These are phyloP conservation scores for Cecidostiba fungosa DNA, from an alignment of 2,888 invertebrate species.

Conservation along the genomic window DNA sequence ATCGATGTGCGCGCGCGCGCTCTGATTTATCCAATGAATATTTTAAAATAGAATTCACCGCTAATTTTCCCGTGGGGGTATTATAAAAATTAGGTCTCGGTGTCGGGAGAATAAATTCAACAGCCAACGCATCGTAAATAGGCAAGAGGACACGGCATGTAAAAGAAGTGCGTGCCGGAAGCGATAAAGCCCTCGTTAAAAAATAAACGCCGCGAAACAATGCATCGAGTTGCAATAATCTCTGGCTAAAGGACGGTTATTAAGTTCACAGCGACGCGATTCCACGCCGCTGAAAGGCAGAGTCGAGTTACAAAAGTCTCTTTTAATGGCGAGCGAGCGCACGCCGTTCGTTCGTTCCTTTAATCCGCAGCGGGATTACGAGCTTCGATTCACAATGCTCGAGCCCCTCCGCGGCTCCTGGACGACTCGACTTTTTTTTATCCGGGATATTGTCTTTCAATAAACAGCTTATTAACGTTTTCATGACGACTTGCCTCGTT, in stretches of 20 bases:
- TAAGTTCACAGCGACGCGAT: conserved; percentile 39
- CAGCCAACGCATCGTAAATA: background rate
- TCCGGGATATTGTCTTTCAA: conserved; percentile 45
- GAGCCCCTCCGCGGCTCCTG: background rate
- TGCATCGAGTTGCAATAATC: conserved; percentile 58
- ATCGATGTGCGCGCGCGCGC: background rate
- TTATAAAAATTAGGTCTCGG: background rate
- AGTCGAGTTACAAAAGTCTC: conserved; percentile 57
- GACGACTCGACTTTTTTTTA: conserved; percentile 12
- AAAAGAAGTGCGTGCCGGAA: background rate
- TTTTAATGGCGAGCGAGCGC: conserved; percentile 48
- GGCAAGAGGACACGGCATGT: background rate
- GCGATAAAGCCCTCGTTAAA: conserved; percentile 40
- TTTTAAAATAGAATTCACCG: conserved; percentile 44
- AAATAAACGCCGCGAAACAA: conserved; percentile 36
- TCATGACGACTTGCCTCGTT: conserved; percentile 10
- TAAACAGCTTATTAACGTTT: conserved; percentile 46
- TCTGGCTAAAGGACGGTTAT: conserved; percentile 48
- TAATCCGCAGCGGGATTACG: conserved; percentile 56
- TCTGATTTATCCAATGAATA: conserved; percentile 54
- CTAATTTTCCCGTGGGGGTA: background rate
- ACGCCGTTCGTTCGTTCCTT: conserved; percentile 40
- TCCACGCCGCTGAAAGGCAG: conserved; percentile 49
- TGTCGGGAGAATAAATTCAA: background rate
- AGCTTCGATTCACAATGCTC: conserved; percentile 53